Base-by-base conservation (phyloP, 2,888 invertebrate species). In the Parnassius glacialis region DNA sequence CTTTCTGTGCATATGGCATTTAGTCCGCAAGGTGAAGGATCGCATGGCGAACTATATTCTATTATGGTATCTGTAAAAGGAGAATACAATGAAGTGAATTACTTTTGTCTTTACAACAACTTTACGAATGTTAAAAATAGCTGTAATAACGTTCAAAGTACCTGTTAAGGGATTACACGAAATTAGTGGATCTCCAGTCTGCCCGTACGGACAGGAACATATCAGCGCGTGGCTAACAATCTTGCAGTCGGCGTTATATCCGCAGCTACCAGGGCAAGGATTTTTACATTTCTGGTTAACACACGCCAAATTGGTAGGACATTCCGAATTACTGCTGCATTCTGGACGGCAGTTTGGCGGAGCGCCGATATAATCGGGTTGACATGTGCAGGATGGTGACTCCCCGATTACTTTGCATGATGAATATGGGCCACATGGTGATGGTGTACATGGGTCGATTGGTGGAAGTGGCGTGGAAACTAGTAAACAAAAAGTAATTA, bases 141-240 rank as follows among this genome's bases (percentile, higher is more conserved):
- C 34, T 7, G 34, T 34, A 34, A n/a, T n/a, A 9, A 41, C 43
- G 42, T 16, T 50, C 48, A 44, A 52, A 43, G 67, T 83, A 90
- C 90, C 90, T 85, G 83, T 83, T 12, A 86, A 66, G 53, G 83
- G 85, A 72, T 76, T 82, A 71, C 91, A 91, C 41, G 87, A 85
- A 66, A 85, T 74, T 52, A 94, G 92, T 45, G 96, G 95, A 87
- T 96, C 94, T 57, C 95, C 95, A 56, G 92, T 93, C 77, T 93
- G 94, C 45, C 93, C 93, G 67, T 89, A 86, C 2, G 91, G 79
- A 86, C 95, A 94, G 64, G 93, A 90, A 80, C 94, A 94, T 68
- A 94, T 92, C 34, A 96, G 93, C 9, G 94, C 94, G 74, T 96
- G 96, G 76, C 94, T 95, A 53, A 95, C 92, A n/a, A 95, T 94